A percentile compares a stretch with the other conserved stretches of the same genome.
Conservation (phyloP, 2,888 invertebrate species). For the Netelia virgata region DNA sequence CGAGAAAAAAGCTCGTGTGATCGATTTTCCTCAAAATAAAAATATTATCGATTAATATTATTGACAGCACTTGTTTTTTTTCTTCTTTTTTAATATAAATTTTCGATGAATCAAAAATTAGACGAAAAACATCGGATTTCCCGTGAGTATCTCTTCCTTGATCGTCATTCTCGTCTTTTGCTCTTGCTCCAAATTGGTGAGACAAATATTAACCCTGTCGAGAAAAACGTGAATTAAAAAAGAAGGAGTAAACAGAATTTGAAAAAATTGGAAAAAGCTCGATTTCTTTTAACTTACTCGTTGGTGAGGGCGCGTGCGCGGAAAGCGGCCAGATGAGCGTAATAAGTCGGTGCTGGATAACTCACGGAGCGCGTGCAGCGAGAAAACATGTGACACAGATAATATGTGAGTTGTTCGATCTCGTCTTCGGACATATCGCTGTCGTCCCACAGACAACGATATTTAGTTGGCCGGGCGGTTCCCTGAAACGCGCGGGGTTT, state of each 20-base stretch:
- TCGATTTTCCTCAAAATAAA: conserved; percentile 1
- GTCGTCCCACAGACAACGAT: conserved; percentile 94
- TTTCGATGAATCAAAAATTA: conserved; percentile 81
- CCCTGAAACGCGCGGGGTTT: conserved; percentile 87
- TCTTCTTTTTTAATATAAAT: neutral
- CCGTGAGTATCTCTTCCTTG: conserved; percentile 85
- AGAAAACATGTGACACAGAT: conserved; percentile 94
- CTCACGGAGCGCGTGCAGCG: conserved; percentile 94
- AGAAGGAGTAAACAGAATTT: conserved; percentile 2
- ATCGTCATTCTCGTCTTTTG: conserved; percentile 86
- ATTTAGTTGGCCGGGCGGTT: conserved; percentile 94
- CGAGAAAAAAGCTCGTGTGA: conserved; percentile 5
- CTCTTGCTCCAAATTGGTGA: conserved; percentile 85
- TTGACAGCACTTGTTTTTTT: conserved; percentile 24
- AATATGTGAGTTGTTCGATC: conserved; percentile 92
- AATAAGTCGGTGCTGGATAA: conserved; percentile 95
- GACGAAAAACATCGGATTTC: conserved; percentile 90
- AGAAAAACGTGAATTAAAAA: neutral
- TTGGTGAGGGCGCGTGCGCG: conserved; percentile 87
- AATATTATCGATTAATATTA: conserved; percentile 26
- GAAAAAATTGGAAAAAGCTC: neutral
- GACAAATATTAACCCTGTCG: conserved; percentile 85
- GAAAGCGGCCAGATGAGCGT: conserved; percentile 94
- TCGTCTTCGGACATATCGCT: conserved; percentile 89
- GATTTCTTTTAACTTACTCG: conserved; percentile 82